Base-by-base conservation (phyloP, 2,888 invertebrate genomes). In the Stictocephala bisonia region DNA sequence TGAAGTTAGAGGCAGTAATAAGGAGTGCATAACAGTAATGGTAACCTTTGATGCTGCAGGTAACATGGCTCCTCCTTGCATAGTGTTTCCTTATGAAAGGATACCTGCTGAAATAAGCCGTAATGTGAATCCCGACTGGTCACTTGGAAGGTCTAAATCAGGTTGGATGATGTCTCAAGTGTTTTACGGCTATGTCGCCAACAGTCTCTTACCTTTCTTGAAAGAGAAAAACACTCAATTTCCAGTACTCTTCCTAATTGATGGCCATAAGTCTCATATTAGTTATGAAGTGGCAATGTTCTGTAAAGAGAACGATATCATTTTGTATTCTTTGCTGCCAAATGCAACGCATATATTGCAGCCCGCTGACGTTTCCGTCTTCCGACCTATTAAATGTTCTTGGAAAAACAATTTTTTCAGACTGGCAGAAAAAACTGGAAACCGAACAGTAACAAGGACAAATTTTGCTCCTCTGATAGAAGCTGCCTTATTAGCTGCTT, bases 181-280 rank as follows among this genome's bases (percentile, higher is more conserved):
- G 41, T 41, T 41, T 41, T 41, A 41, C 11, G n/a, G 4, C 2
- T 41, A 41, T 4, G 41, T 41, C n/a, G 64, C 40, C 20, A 72
- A 72, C 9, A 74, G 53, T 22, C 40, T 74, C 0, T 60, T 29
- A 2, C 66, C 58, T 18, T 60, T 67, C 9, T 53, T 53, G 20
- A 74, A 15, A 18, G 71, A 40, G 1, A 71, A 74, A 60, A 76
- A 72, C 9, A 40, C 60, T 72, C n/a, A n/a, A n/a, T 31, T 48
- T 72, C 72, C 58, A 58, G 58, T 58, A 18, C 9, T 41, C 18
- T 41, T 4, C 18, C 18, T 41, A 41, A 41, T 41, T 41, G 41
- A 58, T 58, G 58, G 58, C 3, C 58, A 58, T 26, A 58, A 58
- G 18, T 58, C 58, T n/a, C n/a, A 24, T 27, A 58, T 58, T 24